These are phyloP conservation scores for Trichogramma pretiosum DNA, from an alignment of 1,140 invertebrate genomes.

Conservation along the genomic window DNA sequence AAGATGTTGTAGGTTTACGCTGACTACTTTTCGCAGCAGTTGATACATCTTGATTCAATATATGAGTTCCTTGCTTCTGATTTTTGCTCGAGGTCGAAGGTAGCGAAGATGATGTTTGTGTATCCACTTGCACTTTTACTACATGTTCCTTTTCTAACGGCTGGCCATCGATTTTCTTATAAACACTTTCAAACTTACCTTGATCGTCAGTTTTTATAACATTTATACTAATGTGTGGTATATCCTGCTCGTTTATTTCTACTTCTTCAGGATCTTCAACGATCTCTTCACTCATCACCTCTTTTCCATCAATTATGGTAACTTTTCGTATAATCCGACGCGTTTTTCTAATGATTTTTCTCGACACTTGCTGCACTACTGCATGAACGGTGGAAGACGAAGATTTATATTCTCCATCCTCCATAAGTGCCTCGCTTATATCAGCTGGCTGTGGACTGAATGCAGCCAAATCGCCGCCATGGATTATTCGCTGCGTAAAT, in stretches of 20 bases:
- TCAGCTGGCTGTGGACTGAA: slow-evolving; percentile 25
- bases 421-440: slow-evolving; percentile 28
- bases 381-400: slow-evolving; percentile 59
- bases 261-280: slow-evolving; percentile 74
- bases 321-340: slow-evolving; percentile 64
- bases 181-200: not conserved
- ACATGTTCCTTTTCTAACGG: no score
- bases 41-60: no score
- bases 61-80: no score
- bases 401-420: slow-evolving; percentile 39
- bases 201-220: slow-evolving; percentile 48
- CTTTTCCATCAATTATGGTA: slow-evolving; percentile 72
- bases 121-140: not conserved
- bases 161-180: no score
- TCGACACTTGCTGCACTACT: slow-evolving; percentile 70
- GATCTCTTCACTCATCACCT: slow-evolving; percentile 71
- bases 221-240: slow-evolving; percentile 64
- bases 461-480: slow-evolving; percentile 28
- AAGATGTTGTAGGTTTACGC: no score
- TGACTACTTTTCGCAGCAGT: no score
- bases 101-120: not conserved
- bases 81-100: no score
- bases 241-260: slow-evolving; percentile 66
- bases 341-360: slow-evolving; percentile 63
- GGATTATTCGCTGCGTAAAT: slow-evolving; percentile 44